Evolutionary conservation across 1,140 invertebrate species (phyloP), one percentile per base, ranked within the genome.

Genomic region (Rhyzopertha dominica): DNA sequence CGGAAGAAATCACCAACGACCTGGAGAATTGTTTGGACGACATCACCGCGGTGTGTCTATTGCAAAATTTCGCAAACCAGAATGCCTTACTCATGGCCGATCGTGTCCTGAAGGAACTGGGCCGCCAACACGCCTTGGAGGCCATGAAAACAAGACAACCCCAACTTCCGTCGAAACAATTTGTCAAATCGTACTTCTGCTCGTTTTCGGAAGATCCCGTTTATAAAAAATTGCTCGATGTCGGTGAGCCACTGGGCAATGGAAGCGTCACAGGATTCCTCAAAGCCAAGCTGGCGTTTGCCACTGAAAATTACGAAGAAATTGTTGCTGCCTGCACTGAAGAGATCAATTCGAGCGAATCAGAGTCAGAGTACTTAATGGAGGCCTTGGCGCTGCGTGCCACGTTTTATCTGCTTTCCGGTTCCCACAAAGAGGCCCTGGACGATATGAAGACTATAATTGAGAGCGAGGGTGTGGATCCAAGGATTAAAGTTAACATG

Each of bases 31-130:
- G 87, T 31, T 69, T 97, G 26, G 90, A 96, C 74, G 92, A 97
- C 76, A 79, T 95, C 0, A 95, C 92, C 10, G 83, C 87, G 32
- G 86, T 90, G 13, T 95, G 90, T 69, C 84, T 95, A 54, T 69
- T 95, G 40, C 92, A 96, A 73, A 78, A 79, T 47, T 98, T 95
- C 69, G 74, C 81, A 54, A 90, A 91, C 63, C 81, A 84, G 56
- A 75, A 70, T 36, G 84, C 84, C 26, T 69, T 96, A 10, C 64
- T 81, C 29, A 82, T 84, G 65, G 91, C 91, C 12, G 93, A 97
- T 69, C 75, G 84, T 42, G 79, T 95, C 25, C 71, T 96, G 1
- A 93, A 92, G 81, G 85, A 76, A 65, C 62, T 76, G 18, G 84
- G 85, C 7, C 76, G 77, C 53, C 70, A 80, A 51, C 80, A 86